phyloP scores from a whole-genome alignment of 2,797 vertebrate genomes.

The Squalus acanthias region DNA sequence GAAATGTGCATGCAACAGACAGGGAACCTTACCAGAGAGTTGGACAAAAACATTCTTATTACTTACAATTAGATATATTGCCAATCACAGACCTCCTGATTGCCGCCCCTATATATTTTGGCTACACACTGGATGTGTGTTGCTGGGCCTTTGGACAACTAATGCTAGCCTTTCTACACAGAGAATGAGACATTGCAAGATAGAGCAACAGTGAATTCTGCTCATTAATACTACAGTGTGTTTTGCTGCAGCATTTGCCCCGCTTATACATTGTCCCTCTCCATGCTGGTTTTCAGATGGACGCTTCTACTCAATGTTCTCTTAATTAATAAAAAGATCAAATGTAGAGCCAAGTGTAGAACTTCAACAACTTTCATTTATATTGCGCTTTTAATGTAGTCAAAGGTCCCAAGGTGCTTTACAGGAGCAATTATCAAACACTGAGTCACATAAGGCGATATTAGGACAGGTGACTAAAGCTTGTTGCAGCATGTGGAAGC shows the following conservation, averaged over 20 bases:
- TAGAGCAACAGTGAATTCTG: not conserved
- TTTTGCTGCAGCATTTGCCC: not conserved
- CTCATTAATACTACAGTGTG: not conserved
- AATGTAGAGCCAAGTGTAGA: not conserved
- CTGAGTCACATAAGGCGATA: not conserved
- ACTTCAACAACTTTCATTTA: not conserved
- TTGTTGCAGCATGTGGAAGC: no score
- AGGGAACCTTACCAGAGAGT: not conserved
- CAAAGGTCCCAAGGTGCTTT: not conserved
- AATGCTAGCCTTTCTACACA: not conserved
- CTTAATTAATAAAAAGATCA: not conserved
- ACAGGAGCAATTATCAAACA: not conserved
- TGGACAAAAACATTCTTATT: not conserved
- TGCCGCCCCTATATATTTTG: not conserved
- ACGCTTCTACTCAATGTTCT: not conserved
- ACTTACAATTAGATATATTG: not conserved
- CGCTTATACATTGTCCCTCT: not conserved
- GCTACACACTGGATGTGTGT: not conserved
- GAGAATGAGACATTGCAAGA: not conserved
- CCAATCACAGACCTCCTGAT: not conserved
- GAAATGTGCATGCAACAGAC: not conserved
- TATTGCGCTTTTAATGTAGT: not conserved
- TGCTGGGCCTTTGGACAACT: not conserved
- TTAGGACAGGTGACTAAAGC: not conserved
- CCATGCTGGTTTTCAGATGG: not conserved